Evolutionary conservation across 2,888 invertebrate genomes (phyloP).

Genomic region (Eueremaeus valkanovi): DNA sequence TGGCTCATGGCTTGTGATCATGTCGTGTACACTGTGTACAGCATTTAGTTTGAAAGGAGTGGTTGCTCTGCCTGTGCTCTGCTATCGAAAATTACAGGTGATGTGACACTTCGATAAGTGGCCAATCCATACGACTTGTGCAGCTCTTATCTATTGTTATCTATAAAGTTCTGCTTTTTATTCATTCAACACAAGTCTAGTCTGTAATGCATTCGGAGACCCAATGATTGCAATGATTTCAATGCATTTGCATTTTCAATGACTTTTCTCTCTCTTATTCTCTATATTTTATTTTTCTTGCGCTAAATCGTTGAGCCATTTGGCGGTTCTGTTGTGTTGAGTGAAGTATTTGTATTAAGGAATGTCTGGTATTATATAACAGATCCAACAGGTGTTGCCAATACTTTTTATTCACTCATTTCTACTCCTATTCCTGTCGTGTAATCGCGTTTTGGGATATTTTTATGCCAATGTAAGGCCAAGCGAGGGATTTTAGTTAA

Average conservation of each 20-base stretch:
- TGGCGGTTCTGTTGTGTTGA: not conserved
- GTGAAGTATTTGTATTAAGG: not conserved
- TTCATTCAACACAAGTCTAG: not conserved
- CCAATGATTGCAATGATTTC: not conserved
- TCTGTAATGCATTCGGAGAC: not conserved
- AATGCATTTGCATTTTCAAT: not conserved
- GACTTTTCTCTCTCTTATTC: not conserved
- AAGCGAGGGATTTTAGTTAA: too few relatives aligned
- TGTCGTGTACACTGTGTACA: not conserved
- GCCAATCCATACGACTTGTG: not conserved
- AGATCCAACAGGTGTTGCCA: not conserved
- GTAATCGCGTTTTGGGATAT: too few relatives aligned
- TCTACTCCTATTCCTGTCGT: too few relatives aligned
- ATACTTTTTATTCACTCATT: too few relatives aligned
- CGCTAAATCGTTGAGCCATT: not conserved
- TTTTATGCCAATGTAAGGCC: not conserved
- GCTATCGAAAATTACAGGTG: slow-evolving; percentile 1
- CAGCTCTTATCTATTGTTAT: not conserved
- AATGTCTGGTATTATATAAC: not conserved
- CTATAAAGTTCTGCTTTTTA: not conserved
- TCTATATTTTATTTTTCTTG: not conserved
- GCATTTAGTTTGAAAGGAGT: not conserved
- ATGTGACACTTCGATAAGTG: slow-evolving; percentile 1
- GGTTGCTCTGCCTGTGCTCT: too few relatives aligned
- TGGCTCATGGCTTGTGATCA: too few relatives aligned